phyloP scores from a whole-genome alignment of 2,797 vertebrate species.

The Acrocephalus scirpaceus region DNA sequence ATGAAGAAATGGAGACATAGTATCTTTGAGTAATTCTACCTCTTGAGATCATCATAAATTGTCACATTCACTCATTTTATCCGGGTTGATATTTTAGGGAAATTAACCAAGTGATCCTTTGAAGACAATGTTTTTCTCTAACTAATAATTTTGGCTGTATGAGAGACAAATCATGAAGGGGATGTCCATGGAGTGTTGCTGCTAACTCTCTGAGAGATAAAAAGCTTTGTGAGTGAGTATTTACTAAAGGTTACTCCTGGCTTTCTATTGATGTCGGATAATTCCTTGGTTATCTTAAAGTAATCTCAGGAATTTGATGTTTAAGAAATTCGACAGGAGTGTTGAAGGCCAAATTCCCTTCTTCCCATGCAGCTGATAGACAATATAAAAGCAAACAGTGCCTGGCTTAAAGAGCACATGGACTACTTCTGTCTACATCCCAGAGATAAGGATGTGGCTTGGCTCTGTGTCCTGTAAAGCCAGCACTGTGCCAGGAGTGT shows the following conservation, averaged over 20 bases:
- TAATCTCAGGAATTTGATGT: neutral
- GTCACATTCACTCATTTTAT: neutral
- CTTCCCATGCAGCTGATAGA: neutral
- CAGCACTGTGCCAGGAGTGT: neutral
- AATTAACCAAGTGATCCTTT: neutral
- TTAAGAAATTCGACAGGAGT: neutral
- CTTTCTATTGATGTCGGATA: neutral
- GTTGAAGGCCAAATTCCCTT: neutral
- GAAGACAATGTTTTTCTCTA: neutral
- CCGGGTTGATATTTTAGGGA: neutral
- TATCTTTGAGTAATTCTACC: neutral
- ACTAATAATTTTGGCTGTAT: neutral
- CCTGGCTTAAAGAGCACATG: neutral
- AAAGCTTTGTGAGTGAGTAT: neutral
- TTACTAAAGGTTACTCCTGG: neutral
- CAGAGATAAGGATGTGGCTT: neutral
- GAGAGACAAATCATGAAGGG: neutral
- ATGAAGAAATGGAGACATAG: neutral
- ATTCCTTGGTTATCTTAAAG: neutral
- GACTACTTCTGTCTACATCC: neutral
- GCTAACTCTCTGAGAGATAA: neutral
- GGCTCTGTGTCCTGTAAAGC: too few species aligned
- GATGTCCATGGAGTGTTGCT: neutral
- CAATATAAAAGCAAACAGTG: neutral
- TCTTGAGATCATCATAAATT: neutral